Base-by-base conservation (phyloP, 2,888 invertebrate genomes). In the Lasiommata megera region DNA sequence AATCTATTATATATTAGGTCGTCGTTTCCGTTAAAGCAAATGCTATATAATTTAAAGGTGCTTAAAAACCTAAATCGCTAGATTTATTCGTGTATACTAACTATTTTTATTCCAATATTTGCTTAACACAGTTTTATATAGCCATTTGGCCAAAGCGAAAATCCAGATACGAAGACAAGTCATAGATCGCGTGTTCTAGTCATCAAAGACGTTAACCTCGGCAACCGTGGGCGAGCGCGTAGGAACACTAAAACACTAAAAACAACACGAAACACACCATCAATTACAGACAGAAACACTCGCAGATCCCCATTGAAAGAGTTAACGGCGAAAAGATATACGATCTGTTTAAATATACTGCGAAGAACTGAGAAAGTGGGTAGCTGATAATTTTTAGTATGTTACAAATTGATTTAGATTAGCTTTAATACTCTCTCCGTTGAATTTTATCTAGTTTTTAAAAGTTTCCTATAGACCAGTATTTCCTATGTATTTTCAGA, bases 151-250 rank as follows among this genome's bases (percentile, higher is more conserved):
- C 36, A n/a, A 40, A 52, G 16, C 40, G 31, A 29, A 40, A 52
- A 46, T 47, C 14, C 8, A 18, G 7, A 43, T 18, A 1, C 16
- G 18, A 37, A 28, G 36, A 37, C 48, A 43, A 48, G 31, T 48
- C 48, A 56, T 34, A 53, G 56, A 60, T 18, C 29, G 31, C 38
- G 36, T 46, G 29, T 6, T 40, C 50, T 38, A 46, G 44, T 46
- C 51, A 57, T 55, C 52, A 50, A 58, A 69, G 72, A 51, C 78
- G 56, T 77, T 80, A 67, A 79, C 80, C 80, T 70, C 68, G 41
- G n/a, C 6, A 38, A 17, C 44, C 43, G 80, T 80, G 74, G 79
- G 80, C 74, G 78, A 56, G 62, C 54, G 76, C 75, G 80, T 79
- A 79, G 79, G 79, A 73, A 74, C 73, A 63, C 74, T 75, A 69